Percentiles rank a stretch among this genome's conserved stretches.
Evolutionary conservation across 1,140 invertebrate species (phyloP).

Genomic region (Chelonus insularis): DNA sequence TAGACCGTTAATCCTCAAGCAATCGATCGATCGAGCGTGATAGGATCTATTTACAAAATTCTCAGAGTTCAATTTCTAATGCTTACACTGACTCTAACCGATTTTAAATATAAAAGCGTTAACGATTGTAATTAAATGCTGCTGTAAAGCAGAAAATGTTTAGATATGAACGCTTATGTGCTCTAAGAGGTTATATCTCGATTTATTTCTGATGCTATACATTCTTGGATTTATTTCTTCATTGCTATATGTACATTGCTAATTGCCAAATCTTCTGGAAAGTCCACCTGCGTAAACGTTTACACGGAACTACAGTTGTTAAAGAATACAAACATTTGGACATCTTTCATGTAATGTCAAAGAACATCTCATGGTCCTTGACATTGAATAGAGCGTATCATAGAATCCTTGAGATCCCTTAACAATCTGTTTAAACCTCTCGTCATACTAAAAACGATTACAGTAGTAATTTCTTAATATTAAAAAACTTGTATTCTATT

Average conservation of each 20-base stretch:
- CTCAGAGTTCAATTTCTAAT: conserved; percentile 18
- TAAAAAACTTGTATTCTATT: too few species aligned
- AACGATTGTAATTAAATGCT: conserved; percentile 37
- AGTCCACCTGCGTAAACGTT: conserved; percentile 42
- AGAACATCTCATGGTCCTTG: conserved; percentile 39
- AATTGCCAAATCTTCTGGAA: conserved; percentile 22
- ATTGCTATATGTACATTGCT: not conserved
- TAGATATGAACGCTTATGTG: too few species aligned
- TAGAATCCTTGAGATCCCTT: not conserved
- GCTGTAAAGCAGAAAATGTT: conserved; percentile 6
- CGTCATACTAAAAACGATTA: conserved; percentile 11
- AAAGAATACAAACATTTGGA: conserved; percentile 42
- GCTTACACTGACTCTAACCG: not conserved
- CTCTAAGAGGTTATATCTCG: too few species aligned
- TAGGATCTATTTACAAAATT: conserved; percentile 39
- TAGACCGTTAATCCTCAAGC: conserved; percentile 30
- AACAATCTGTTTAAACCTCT: not conserved
- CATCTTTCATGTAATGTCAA: conserved; percentile 42
- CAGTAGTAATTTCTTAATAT: too few species aligned
- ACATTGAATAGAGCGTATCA: conserved; percentile 34
- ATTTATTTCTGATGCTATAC: too few species aligned
- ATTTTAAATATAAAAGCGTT: conserved; percentile 29
- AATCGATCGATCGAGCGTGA: conserved; percentile 42
- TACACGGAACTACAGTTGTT: conserved; percentile 22
- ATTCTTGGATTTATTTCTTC: conserved; percentile 23